phyloP scores from a whole-genome alignment of 1,140 invertebrate species.

The Scaptomyza montana region DNA sequence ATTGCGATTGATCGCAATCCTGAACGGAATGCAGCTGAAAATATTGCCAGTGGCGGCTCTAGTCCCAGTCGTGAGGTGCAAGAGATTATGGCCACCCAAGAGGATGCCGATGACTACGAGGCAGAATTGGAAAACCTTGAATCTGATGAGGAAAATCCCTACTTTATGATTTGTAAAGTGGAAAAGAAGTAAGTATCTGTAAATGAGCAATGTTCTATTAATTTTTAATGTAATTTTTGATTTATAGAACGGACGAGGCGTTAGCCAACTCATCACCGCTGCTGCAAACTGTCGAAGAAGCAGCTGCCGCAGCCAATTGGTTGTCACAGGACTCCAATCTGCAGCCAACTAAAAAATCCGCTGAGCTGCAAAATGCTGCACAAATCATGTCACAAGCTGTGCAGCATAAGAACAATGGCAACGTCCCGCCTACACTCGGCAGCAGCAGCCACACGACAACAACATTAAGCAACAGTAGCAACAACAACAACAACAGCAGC shows the following conservation, averaged over 20 bases:
- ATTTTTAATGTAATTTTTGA: neutral
- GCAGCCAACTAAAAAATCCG: conserved; percentile 60
- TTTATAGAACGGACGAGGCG: conserved; percentile 48
- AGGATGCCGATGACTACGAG: conserved; percentile 75
- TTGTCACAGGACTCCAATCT: conserved; percentile 48
- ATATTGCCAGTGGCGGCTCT: conserved; percentile 87
- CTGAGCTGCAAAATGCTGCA: conserved; percentile 76
- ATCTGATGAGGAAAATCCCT: conserved; percentile 57
- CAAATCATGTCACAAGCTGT: conserved; percentile 79
- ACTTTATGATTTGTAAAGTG: conserved; percentile 46
- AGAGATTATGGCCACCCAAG: conserved; percentile 88
- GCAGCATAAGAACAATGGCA: conserved; percentile 72
- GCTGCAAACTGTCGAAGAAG: conserved; percentile 40
- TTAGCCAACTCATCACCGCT: conserved; percentile 48
- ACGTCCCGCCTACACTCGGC: conserved; percentile 61
- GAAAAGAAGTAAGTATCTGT: conserved; percentile 32
- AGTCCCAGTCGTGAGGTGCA: conserved; percentile 94
- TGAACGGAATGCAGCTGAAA: conserved; percentile 67
- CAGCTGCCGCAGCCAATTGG: conserved; percentile 45
- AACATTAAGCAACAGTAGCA: conserved; percentile 53
- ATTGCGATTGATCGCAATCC: conserved; percentile 74
- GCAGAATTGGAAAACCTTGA: conserved; percentile 63
- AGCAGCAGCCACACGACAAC: conserved; percentile 54
- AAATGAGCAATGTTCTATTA: neutral
- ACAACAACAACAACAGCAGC: conserved; percentile 11